phyloP scores from a whole-genome alignment of 2,113 vertebrate genomes.

The Murina feae region DNA sequence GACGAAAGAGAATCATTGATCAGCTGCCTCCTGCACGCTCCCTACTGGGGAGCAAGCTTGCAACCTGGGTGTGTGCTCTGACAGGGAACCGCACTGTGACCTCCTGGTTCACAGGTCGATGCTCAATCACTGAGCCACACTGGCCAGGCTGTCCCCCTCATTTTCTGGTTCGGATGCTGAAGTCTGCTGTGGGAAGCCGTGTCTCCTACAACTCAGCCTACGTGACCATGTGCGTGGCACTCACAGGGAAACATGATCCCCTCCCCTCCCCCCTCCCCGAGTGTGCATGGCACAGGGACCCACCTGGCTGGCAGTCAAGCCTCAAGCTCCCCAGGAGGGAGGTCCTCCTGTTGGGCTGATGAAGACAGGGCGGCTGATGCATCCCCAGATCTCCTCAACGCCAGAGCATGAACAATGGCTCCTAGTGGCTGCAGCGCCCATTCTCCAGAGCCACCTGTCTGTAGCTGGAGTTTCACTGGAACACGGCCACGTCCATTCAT shows the following conservation, averaged over 20 bases:
- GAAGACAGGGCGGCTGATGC: neutral
- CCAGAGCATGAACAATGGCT: neutral
- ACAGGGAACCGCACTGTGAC: too few species aligned
- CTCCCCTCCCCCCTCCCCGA: neutral
- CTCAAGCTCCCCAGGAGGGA: neutral
- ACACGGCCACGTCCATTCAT: neutral
- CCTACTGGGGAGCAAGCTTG: too few species aligned
- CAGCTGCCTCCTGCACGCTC: too few species aligned
- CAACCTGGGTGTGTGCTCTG: too few species aligned
- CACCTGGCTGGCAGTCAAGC: neutral
- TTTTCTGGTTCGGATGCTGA: neutral
- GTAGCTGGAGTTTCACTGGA: neutral
- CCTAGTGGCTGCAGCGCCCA: rapidly evolving
- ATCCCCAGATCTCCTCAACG: neutral
- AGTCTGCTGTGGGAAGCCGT: neutral
- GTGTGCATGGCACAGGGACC: neutral
- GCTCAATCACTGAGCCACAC: too few species aligned
- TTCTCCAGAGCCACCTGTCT: neutral
- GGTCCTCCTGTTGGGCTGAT: neutral
- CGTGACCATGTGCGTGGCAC: neutral
- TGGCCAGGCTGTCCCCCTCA: too few species aligned
- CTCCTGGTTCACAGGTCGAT: too few species aligned
- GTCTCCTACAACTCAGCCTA: neutral
- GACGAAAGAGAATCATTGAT: too few species aligned
- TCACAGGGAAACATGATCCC: neutral